Base-by-base conservation (phyloP, 2,888 invertebrate species). In the Caenorhabditis angaria region DNA sequence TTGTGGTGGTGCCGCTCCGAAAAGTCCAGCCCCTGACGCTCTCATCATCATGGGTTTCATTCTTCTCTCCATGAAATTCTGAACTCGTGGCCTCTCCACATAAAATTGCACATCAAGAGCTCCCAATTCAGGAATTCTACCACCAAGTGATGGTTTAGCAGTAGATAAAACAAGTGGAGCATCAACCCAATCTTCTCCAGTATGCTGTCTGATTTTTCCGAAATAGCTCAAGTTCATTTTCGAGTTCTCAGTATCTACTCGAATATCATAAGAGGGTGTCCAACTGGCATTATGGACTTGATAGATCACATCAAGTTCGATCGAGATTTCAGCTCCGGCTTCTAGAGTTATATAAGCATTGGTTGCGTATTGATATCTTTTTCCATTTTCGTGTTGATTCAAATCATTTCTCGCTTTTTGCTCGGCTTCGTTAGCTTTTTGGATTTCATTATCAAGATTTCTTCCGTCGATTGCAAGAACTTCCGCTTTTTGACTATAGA, bases 111-210 rank as follows among this genome's bases (percentile, higher is more conserved):
- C 85, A 32, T 81, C 77, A 8, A 85, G 64, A 12, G 86, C 87
- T 35, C 81, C 82, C 5, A 85, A 65, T 18, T 78, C 76, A 10
- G 85, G 85, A 29, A 85, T 71, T 24, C 69, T 61, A 14, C 82
- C 83, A 6, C 83, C 84, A 12, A 80, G 65, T 27, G 76, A 76
- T n/a, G 84, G 85, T 41, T 75, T 76, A 41, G 83, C 83, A 18
- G 85, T 85, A 35, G 82, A 79, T 4, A 85, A 69, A n/a, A 75
- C 61, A 8, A 75, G 53, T n/a, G 71, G 65, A 10, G 65, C 68
- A 20, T 50, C 60, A 82, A 0, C 58, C 82, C 89, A 89, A 70
- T 89, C 88, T 70, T 89, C 89, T 0, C 87, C 88, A 6, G 88
- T 88, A 5, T 78, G 74, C 78, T 89, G 89, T 27, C 77, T 32